Conservation (phyloP, 2,797 vertebrate genomes). For the Acanthiza pusilla region DNA sequence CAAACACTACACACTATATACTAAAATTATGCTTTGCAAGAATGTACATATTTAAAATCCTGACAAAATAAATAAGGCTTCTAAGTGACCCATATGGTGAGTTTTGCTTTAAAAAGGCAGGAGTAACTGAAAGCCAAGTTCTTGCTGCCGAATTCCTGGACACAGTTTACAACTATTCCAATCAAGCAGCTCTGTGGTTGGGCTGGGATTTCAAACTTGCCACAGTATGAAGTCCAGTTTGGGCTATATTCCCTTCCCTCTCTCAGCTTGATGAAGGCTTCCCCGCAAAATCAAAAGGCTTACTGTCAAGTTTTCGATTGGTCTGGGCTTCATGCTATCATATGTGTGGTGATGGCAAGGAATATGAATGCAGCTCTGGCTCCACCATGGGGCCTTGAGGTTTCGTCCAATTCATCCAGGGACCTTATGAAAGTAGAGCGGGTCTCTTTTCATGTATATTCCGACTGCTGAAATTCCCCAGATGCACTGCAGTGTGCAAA, state of each 20-base stretch:
- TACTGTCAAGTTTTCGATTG: conserved; percentile 83
- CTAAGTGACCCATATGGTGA: conserved; percentile 40
- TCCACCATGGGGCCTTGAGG: conserved; percentile 74
- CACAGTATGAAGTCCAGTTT: conserved; percentile 83
- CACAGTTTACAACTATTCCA: conserved; percentile 80
- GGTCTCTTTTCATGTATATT: conserved; percentile 83
- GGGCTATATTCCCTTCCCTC: conserved; percentile 80
- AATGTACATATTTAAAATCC: conserved; percentile 27
- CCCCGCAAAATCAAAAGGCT: conserved; percentile 85
- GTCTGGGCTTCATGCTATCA: conserved; percentile 77
- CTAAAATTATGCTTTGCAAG: not conserved
- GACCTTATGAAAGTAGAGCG: conserved; percentile 80
- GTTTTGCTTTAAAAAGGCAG: conserved; percentile 67
- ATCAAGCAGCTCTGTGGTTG: conserved; percentile 81
- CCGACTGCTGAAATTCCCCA: conserved; percentile 79
- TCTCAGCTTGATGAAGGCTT: conserved; percentile 81
- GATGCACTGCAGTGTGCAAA: conserved; percentile 74
- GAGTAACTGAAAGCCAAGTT: conserved; percentile 71
- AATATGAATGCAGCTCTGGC: conserved; percentile 75
- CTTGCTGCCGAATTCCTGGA: conserved; percentile 76
- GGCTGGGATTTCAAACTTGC: conserved; percentile 84
- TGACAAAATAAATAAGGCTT: conserved; percentile 55
- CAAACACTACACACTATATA: not conserved
- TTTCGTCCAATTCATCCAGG: conserved; percentile 78
- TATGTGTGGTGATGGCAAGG: conserved; percentile 75